phyloP scores from a whole-genome alignment of 2,113 vertebrate genomes.

The Alouatta palliata region DNA sequence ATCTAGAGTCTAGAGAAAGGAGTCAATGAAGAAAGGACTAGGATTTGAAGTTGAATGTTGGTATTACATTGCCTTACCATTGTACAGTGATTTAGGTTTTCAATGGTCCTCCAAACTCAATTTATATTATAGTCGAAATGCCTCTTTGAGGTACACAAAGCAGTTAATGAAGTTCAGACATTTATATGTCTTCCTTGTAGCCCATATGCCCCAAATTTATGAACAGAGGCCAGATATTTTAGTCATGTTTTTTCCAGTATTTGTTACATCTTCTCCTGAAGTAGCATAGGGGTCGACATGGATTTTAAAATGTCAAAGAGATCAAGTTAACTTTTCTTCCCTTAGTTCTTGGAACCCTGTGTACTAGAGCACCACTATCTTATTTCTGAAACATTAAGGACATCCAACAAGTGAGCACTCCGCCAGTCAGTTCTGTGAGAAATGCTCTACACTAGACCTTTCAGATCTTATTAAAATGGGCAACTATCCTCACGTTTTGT shows the following conservation, averaged over 20 bases:
- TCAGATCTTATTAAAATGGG: neutral
- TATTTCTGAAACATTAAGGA: neutral
- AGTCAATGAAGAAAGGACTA: neutral
- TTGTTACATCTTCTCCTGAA: neutral
- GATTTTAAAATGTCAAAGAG: neutral
- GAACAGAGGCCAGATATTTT: neutral
- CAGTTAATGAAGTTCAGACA: neutral
- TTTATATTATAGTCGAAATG: neutral
- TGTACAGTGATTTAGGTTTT: neutral
- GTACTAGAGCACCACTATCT: neutral
- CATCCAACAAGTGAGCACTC: no score
- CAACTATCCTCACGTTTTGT: neutral
- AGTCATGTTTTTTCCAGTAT: neutral
- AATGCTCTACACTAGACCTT: rapidly evolving
- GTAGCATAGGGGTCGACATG: no score
- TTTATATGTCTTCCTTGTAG: neutral
- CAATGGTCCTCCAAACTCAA: neutral
- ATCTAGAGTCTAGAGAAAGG: neutral
- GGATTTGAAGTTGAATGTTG: neutral
- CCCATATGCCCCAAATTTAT: neutral
- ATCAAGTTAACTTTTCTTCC: neutral
- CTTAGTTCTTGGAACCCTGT: neutral
- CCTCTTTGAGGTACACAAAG: neutral
- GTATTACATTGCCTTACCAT: neutral
- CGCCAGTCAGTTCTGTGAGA: neutral